These are phyloP conservation scores for Rhombomys opimus DNA, from an alignment of 2,113 vertebrate genomes.

Conservation along the genomic window DNA sequence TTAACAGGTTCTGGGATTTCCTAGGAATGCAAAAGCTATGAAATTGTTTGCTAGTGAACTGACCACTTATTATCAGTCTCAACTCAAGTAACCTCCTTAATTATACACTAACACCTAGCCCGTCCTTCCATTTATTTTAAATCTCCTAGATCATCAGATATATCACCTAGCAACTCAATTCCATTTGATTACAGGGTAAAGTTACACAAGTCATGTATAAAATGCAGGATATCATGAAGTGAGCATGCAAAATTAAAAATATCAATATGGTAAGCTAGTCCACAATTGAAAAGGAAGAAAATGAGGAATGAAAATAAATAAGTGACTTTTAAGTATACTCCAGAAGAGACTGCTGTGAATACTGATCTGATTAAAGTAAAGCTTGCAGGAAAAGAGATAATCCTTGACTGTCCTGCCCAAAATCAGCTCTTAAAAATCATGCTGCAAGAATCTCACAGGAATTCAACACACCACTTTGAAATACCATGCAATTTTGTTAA, in stretches of 20 bases:
- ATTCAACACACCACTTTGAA: constrained; percentile 33
- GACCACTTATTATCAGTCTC: background rate
- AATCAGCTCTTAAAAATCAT: constrained; percentile 48
- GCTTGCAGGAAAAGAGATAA: constrained; percentile 4
- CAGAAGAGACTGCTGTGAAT: constrained; percentile 52
- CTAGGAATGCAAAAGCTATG: constrained; percentile 18
- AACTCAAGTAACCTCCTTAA: constrained; percentile 33
- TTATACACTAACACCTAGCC: background rate
- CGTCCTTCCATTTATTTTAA: background rate
- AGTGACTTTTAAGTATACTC: constrained; percentile 53
- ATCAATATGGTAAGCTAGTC: constrained; percentile 4
- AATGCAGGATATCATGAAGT: constrained; percentile 29
- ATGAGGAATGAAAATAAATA: constrained; percentile 33
- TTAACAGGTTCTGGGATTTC: constrained; percentile 28
- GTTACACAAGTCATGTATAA: constrained; percentile 47
- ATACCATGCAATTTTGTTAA: constrained; percentile 32
- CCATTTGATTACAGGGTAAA: constrained; percentile 52
- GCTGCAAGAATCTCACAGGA: constrained; percentile 5
- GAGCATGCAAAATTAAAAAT: constrained; percentile 15
- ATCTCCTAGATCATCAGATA: constrained; percentile 26
- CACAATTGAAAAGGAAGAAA: constrained; percentile 47
- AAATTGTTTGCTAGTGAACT: constrained; percentile 33
- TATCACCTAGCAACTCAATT: background rate
- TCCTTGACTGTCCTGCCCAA: constrained; percentile 42
- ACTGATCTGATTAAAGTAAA: constrained; percentile 58